Base-by-base conservation (phyloP, 2,797 vertebrate species). In the Sebastes steindachneri region DNA sequence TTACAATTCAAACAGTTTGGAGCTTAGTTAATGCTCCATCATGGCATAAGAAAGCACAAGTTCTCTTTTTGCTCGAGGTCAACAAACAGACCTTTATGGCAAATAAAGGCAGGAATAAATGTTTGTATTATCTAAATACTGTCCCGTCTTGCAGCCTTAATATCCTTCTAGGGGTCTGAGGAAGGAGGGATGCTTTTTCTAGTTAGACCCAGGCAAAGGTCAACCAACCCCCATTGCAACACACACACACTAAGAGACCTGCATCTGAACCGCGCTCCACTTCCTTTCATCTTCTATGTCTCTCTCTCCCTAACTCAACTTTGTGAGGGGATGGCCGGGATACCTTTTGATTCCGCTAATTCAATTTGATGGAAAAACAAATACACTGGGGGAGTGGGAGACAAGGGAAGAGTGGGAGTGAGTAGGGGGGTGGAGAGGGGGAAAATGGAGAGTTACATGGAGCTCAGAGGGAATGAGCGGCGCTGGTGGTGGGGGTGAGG, bases 321-420 rank as follows among this genome's bases (percentile, higher is more conserved):
- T 93, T 95, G 95, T 64, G 89, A 93, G 93, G 93, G 91, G 91
- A 94, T 88, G 87, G 90, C 90, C 83, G 84, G 89, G 82, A 93
- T 95, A 96, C 95, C 95, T 96, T 96, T 96, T 96, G 96, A 96
- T 96, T 96, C 90, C 29, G 67, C 95, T 96, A 96, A 96, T 96
- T 96, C 94, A 96, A 96, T 96, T 96, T 96, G 90, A 95, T 95
- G 93, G 90, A 94, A 96, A 96, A 96, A 96, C 95, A 96, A 96
- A 96, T 95, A 95, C 85, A 87, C 88, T 79, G 86, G 90, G 87
- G 91, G 92, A 93, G 90, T 81, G 75, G 83, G 89, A 93, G 93
- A 90, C 86, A 80, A 91, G 92, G 73, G 75, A 84, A 79, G 90
- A 91, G 91, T 91, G 89, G 93, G 93, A 95, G 92, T 92, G 37